Evolutionary conservation across 2,797 vertebrate species (phyloP).

Genomic region (Eutrigla gurnardus): DNA sequence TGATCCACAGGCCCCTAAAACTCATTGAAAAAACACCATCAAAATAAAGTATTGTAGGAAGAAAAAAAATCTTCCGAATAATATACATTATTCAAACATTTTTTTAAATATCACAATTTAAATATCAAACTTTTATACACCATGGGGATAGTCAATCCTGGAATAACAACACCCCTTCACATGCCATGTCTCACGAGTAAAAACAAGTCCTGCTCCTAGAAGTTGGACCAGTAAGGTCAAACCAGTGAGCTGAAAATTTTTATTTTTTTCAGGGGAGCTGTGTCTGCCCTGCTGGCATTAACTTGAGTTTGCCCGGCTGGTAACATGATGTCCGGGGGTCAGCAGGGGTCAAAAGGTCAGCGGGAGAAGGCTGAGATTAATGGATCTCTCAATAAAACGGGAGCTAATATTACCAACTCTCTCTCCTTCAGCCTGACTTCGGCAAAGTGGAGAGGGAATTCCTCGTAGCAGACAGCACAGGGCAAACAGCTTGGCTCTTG

Average conservation of each 20-base stretch:
- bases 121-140: no score
- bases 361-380: conserved; percentile 84
- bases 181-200: neutral
- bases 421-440: conserved; percentile 68
- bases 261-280: conserved; percentile 24
- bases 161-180: neutral
- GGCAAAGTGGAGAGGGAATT: conserved; percentile 77
- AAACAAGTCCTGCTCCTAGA: neutral
- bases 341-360: conserved; percentile 82
- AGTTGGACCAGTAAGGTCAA: neutral
- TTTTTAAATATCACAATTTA: neutral
- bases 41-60: neutral
- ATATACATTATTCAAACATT: neutral
- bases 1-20: neutral
- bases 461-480: conserved; percentile 67
- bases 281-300: conserved; percentile 18
- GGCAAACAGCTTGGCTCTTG: conserved; percentile 80
- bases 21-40: neutral
- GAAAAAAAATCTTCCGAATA: neutral
- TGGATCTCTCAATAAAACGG: conserved; percentile 86
- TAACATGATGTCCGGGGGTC: conserved; percentile 86
- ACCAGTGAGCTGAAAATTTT: conserved; percentile 1
- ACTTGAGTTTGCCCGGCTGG: conserved; percentile 52
- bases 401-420: conserved; percentile 85
- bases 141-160: neutral